These are phyloP conservation scores for Caenorhabditis zanzibari DNA, from an alignment of 2,888 invertebrate species.

Conservation along the genomic window DNA sequence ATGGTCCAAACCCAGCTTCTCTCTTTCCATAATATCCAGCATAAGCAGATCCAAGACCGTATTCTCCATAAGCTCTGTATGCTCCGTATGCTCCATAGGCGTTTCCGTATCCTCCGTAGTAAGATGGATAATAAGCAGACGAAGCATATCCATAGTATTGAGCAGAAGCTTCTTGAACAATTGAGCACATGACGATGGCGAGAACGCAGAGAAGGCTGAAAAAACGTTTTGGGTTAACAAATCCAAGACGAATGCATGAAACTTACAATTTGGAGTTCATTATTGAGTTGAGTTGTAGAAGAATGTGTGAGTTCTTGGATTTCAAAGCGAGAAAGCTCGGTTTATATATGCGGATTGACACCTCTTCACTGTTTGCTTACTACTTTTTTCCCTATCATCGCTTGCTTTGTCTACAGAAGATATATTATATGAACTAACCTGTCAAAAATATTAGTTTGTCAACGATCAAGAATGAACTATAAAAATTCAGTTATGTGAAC, in stretches of 20 bases:
- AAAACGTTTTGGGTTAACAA: not conserved
- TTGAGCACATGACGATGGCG: constrained; percentile 52
- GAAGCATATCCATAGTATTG: constrained; percentile 54
- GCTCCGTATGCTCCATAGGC: constrained; percentile 33
- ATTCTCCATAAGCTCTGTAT: constrained; percentile 52
- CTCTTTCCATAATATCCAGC: constrained; percentile 61
- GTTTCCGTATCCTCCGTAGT: constrained; percentile 51
- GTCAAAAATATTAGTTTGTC: not conserved
- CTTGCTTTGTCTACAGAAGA: not conserved
- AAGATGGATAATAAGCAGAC: too few species aligned
- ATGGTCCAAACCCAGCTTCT: constrained; percentile 57
- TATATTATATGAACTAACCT: constrained; percentile 11
- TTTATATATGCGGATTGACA: not conserved
- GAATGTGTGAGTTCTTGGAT: not conserved
- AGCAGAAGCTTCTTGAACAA: constrained; percentile 57
- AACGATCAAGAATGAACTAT: not conserved
- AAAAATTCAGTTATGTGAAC: too few species aligned
- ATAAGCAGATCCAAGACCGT: constrained; percentile 56
- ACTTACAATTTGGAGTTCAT: constrained; percentile 43
- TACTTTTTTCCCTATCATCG: not conserved
- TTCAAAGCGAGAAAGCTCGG: too few species aligned
- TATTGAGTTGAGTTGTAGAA: not conserved
- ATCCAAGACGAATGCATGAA: not conserved
- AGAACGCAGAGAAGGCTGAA: constrained; percentile 50
- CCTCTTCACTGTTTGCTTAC: not conserved